Conservation (phyloP, 2,113 vertebrate species). For the Mastomys coucha region DNA sequence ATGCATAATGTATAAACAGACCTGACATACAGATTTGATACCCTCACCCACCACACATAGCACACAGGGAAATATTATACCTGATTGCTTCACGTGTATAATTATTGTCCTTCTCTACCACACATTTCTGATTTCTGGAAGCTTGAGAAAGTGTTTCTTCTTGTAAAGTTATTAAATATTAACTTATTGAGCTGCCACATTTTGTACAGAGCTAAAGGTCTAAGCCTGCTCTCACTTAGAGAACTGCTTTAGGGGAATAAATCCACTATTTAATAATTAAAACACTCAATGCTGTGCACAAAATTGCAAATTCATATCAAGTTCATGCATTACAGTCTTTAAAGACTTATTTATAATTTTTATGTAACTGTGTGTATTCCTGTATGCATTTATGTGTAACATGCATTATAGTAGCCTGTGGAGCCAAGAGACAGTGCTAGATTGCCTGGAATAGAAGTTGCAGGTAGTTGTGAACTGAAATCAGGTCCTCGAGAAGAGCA, state of each 20-base stretch:
- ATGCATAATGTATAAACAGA: not conserved
- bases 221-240: not conserved
- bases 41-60: not conserved
- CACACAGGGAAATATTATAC: not conserved
- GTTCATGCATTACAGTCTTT: not conserved
- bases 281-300: not conserved
- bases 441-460: not conserved
- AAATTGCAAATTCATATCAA: not conserved
- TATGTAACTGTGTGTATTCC: no score
- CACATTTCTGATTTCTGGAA: not conserved
- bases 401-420: not conserved
- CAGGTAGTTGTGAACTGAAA: no score
- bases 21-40: not conserved
- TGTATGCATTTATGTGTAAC: no score
- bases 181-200: not conserved
- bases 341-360: not conserved
- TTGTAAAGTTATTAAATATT: not conserved
- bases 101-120: not conserved
- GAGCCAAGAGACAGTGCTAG: not conserved
- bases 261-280: not conserved
- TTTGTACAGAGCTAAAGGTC: not conserved
- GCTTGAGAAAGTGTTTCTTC: not conserved
- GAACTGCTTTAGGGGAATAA: no score
- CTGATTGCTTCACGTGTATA: constrained; percentile 13
- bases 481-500: not conserved